phyloP scores from a whole-genome alignment of 2,888 invertebrate genomes.

The Oscheius onirici region DNA sequence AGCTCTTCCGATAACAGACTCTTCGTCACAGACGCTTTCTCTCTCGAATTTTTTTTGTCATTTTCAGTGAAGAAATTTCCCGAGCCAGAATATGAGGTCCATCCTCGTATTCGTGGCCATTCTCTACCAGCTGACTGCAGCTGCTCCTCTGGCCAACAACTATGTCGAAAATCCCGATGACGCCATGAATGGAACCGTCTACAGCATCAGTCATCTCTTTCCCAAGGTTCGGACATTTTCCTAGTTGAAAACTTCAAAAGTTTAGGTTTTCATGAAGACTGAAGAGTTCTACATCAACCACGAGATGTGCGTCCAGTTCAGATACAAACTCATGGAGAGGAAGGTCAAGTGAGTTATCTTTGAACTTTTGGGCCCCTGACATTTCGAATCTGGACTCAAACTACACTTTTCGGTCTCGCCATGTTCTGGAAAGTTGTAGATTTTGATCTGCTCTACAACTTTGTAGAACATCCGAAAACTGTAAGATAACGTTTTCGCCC shows the following conservation, averaged over 20 bases:
- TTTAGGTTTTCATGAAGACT: constrained; percentile 38
- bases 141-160: constrained; percentile 11
- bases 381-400: no score
- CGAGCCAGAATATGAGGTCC: background rate
- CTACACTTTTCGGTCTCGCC: no score
- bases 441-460: no score
- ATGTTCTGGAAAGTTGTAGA: no score
- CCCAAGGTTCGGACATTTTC: background rate
- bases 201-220: constrained; percentile 37
- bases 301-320: constrained; percentile 45
- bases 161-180: constrained; percentile 40
- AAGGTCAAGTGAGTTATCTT: constrained; percentile 43
- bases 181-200: constrained; percentile 33
- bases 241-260: background rate
- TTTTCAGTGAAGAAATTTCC: background rate
- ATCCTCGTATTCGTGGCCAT: background rate
- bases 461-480: no score
- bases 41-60: background rate
- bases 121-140: background rate
- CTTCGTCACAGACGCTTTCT: constrained; percentile 3
- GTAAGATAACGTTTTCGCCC: no score
- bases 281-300: constrained; percentile 46
- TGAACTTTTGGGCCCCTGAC: background rate
- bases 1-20: constrained; percentile 2
- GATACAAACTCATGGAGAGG: constrained; percentile 43